Conservation (phyloP, 2,888 invertebrate genomes). For the Ophonus ardosiacus region DNA sequence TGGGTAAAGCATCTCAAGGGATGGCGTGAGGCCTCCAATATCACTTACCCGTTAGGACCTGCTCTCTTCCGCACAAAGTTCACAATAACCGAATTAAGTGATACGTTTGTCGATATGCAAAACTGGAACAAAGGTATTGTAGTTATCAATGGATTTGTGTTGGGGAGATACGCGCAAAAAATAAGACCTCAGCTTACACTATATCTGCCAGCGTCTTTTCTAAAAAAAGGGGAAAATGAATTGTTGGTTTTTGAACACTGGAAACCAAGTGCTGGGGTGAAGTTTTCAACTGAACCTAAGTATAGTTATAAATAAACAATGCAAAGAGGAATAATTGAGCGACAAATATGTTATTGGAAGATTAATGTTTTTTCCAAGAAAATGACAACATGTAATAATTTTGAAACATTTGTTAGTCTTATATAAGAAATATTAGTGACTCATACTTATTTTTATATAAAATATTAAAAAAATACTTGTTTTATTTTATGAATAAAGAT, state of each 20-base stretch:
- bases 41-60: constrained; percentile 75
- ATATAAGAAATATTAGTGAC: too few relatives aligned
- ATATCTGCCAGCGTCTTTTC: constrained; percentile 88
- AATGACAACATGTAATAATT: too few relatives aligned
- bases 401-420: too few relatives aligned
- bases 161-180: constrained; percentile 89
- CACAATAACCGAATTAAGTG: constrained; percentile 77
- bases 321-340: too few relatives aligned
- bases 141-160: constrained; percentile 90
- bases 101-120: constrained; percentile 87
- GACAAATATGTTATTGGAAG: too few relatives aligned
- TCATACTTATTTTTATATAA: too few relatives aligned
- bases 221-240: constrained; percentile 77
- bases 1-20: constrained; percentile 72
- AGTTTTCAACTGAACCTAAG: too few relatives aligned
- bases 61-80: constrained; percentile 78
- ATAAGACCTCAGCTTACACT: constrained; percentile 90
- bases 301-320: too few relatives aligned
- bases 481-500: too few relatives aligned
- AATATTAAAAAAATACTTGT: too few relatives aligned
- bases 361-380: too few relatives aligned
- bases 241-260: constrained; percentile 74
- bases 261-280: constrained; percentile 60
- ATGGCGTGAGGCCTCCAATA: constrained; percentile 69
- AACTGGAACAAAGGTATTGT: constrained; percentile 93